These are phyloP conservation scores for Helostoma temminkii DNA, from an alignment of 2,797 vertebrate genomes.

Conservation along the genomic window DNA sequence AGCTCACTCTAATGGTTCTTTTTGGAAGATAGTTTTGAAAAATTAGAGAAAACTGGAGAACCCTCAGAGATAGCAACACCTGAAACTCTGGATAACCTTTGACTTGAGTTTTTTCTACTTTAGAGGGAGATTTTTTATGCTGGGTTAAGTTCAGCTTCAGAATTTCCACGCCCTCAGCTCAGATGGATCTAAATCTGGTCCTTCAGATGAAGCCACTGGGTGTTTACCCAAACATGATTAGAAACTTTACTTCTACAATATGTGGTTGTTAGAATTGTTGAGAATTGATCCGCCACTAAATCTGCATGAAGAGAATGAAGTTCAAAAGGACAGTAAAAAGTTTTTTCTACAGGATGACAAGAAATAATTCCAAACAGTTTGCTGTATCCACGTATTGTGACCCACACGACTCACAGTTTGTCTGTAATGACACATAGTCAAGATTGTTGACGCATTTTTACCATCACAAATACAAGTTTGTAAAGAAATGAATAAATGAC, in stretches of 20 bases:
- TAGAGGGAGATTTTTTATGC: constrained; percentile 8
- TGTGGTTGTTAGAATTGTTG: constrained; percentile 33
- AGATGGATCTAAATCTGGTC: constrained; percentile 36
- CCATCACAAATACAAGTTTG: constrained; percentile 61
- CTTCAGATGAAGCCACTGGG: constrained; percentile 11
- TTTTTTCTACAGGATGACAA: constrained; percentile 14
- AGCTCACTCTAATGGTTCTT: constrained; percentile 6
- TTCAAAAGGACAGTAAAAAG: constrained; percentile 23
- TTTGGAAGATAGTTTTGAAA: neutral
- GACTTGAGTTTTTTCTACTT: constrained; percentile 22
- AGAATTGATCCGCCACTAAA: constrained; percentile 44
- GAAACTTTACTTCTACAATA: constrained; percentile 8
- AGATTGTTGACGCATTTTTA: constrained; percentile 63
- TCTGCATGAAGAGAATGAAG: constrained; percentile 43
- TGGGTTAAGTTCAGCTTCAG: constrained; percentile 59
- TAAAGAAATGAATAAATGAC: constrained; percentile 75
- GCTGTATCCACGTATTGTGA: constrained; percentile 15
- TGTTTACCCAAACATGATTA: constrained; percentile 35
- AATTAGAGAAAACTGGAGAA: constrained; percentile 38
- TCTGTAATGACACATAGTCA: constrained; percentile 44
- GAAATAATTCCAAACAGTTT: neutral
- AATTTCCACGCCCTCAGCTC: constrained; percentile 59
- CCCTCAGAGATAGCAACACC: constrained; percentile 32
- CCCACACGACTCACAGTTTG: constrained; percentile 21
- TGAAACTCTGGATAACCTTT: constrained; percentile 23